Conservation (phyloP, 2,797 vertebrate genomes). For the Clarias laeviceps region DNA sequence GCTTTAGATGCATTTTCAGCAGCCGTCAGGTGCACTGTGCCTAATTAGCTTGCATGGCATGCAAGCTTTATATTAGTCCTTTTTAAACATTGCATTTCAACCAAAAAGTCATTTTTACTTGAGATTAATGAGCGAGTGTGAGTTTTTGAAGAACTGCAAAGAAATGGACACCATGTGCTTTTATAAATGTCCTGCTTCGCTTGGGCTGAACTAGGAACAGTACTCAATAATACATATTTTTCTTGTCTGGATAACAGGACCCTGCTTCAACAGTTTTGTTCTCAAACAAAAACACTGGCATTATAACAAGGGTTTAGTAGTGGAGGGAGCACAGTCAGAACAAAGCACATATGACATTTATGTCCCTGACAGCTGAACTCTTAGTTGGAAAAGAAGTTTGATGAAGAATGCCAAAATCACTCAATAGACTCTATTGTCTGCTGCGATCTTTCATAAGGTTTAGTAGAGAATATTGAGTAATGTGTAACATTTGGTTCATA, state of each 20-base stretch:
- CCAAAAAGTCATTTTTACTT: neutral
- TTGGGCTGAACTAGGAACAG: conserved; percentile 46
- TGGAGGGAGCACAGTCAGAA: conserved; percentile 17
- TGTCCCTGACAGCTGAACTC: conserved; percentile 31
- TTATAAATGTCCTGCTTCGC: conserved; percentile 54
- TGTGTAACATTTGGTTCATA: neutral
- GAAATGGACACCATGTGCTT: conserved; percentile 51
- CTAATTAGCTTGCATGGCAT: conserved; percentile 2
- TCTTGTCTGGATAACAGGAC: conserved; percentile 53
- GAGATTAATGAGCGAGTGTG: neutral
- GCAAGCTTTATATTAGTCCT: neutral
- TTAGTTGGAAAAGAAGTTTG: conserved; percentile 13
- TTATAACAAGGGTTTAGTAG: conserved; percentile 45
- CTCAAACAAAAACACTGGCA: conserved; percentile 52
- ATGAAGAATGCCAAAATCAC: conserved; percentile 23
- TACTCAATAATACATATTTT: conserved; percentile 58
- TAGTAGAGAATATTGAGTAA: neutral
- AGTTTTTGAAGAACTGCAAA: neutral
- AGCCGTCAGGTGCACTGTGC: conserved; percentile 20
- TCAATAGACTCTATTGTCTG: neutral
- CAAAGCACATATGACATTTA: conserved; percentile 19
- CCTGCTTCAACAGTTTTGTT: conserved; percentile 47
- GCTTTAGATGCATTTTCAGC: conserved; percentile 20
- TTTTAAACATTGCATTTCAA: neutral
- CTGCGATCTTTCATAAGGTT: neutral